These are phyloP conservation scores for Apostichopus parvimensis DNA, from an alignment of 35 echinoderm and acorn worm species.

Conservation along the genomic window DNA sequence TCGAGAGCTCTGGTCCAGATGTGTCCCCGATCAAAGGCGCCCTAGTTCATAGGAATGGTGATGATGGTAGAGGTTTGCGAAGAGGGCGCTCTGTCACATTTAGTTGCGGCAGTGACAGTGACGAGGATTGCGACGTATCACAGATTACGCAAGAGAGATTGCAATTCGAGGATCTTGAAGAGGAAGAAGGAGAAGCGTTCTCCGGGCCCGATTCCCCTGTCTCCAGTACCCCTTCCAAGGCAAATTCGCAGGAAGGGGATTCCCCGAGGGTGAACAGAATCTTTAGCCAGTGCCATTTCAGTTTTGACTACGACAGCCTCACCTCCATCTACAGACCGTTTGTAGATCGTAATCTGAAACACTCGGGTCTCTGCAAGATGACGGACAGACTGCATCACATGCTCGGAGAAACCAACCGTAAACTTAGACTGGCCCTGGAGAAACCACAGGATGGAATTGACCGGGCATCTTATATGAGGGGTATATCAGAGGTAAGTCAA, in stretches of 20 bases:
- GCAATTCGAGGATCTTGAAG: conserved; percentile 19
- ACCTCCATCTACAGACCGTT: conserved; percentile 93
- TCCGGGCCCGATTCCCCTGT: background rate
- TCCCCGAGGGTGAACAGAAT: conserved; percentile 69
- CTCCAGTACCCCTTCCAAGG: conserved; percentile 65
- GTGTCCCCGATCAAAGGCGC: conserved; percentile 31
- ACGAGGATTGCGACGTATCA: background rate
- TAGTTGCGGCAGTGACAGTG: conserved; percentile 37
- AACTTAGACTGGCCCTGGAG: conserved; percentile 62
- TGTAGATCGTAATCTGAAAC: conserved; percentile 89
- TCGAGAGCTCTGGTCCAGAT: conserved; percentile 9
- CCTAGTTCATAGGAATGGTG: background rate
- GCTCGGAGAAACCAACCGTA: conserved; percentile 73
- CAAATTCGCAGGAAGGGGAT: conserved; percentile 41
- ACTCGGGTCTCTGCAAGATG: conserved; percentile 82
- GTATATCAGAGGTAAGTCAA: conserved; percentile 49
- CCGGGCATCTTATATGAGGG: conserved; percentile 3
- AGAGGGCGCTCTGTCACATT: conserved; percentile 43
- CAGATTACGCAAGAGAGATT: background rate
- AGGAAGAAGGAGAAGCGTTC: background rate
- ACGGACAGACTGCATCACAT: conserved; percentile 71
- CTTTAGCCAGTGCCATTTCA: conserved; percentile 94
- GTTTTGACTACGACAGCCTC: conserved; percentile 79
- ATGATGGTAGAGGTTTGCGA: background rate
- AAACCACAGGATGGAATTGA: conserved; percentile 47